These are phyloP conservation scores for Picus viridis DNA, from an alignment of 2,797 vertebrate genomes.

Conservation along the genomic window DNA sequence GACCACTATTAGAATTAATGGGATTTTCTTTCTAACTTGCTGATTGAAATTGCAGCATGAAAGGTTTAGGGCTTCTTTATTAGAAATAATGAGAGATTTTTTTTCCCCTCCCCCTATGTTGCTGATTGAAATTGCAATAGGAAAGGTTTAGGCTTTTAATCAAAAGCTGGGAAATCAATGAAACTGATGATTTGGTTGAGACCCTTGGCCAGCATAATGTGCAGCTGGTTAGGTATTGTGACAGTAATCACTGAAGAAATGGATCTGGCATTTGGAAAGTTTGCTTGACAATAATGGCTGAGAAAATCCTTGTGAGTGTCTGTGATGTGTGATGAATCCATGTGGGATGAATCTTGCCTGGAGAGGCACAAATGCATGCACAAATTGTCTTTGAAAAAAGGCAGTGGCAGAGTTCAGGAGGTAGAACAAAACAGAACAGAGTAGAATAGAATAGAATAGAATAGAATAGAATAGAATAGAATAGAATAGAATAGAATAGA, in stretches of 20 bases:
- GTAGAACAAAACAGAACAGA: background rate
- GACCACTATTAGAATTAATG: background rate
- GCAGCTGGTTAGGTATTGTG: background rate
- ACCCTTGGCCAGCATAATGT: background rate
- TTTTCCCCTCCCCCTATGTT: background rate
- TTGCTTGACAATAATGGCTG: background rate
- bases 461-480: too few relatives aligned
- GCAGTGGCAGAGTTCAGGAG: background rate
- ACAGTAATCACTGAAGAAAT: background rate
- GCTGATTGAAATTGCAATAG: background rate
- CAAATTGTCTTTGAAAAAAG: background rate
- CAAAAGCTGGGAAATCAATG: background rate
- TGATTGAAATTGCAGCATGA: background rate
- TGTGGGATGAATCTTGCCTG: background rate
- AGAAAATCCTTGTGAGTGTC: background rate
- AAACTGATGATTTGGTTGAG: background rate
- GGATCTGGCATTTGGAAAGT: background rate
- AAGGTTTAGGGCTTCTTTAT: background rate
- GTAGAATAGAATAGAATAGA: too few relatives aligned
- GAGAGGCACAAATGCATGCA: background rate
- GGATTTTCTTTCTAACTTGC: background rate
- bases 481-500: too few relatives aligned
- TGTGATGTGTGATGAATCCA: background rate
- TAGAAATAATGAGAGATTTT: background rate
- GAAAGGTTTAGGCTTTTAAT: background rate